Evolutionary conservation across 2,888 invertebrate species (phyloP).

Genomic region (Monopis laevigella): DNA sequence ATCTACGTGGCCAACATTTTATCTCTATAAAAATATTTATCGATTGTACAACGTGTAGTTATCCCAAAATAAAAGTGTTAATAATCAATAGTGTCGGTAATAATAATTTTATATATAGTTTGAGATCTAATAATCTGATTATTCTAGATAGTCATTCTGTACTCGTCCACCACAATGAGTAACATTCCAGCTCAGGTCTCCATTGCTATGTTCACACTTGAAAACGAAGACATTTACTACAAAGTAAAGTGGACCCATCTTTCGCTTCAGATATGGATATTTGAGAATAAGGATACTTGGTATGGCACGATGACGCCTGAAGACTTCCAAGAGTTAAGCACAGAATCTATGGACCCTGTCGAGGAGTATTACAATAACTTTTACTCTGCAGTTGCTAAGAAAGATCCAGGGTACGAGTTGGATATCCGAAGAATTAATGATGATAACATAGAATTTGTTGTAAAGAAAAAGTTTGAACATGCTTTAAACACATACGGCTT

Average conservation of each 20-base stretch:
- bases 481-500: slow-evolving; percentile 30
- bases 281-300: slow-evolving; percentile 33
- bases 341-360: slow-evolving; percentile 28
- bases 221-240: too few relatives aligned
- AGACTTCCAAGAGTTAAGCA: slow-evolving; percentile 27
- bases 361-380: slow-evolving; percentile 29
- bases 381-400: slow-evolving; percentile 12
- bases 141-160: too few relatives aligned
- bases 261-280: slow-evolving; percentile 38
- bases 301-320: slow-evolving; percentile 35
- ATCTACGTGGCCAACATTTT: too few relatives aligned
- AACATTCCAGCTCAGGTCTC: too few relatives aligned
- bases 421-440: slow-evolving; percentile 16
- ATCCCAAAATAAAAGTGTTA: too few relatives aligned
- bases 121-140: too few relatives aligned
- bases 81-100: too few relatives aligned
- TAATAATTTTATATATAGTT: too few relatives aligned
- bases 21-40: too few relatives aligned
- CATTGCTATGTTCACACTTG: too few relatives aligned
- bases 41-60: too few relatives aligned
- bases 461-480: slow-evolving; percentile 36
- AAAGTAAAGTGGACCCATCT: slow-evolving; percentile 35
- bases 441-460: slow-evolving; percentile 30
- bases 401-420: slow-evolving; percentile 10
- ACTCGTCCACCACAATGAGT: too few relatives aligned